Base-by-base conservation (phyloP, 2,113 vertebrate genomes). In the Sphaerodactylus townsendi region DNA sequence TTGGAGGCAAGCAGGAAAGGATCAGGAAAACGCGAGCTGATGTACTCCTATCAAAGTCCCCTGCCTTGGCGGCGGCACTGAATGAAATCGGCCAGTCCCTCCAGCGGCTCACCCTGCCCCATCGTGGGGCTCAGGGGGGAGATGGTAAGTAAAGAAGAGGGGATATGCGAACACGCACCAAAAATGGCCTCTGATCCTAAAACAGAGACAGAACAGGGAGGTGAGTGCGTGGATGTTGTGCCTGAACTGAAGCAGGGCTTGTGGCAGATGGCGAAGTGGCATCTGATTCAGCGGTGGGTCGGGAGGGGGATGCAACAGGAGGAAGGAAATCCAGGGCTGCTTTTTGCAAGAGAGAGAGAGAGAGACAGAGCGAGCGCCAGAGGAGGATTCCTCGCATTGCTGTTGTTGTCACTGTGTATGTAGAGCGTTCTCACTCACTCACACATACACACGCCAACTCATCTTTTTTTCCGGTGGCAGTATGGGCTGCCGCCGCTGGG, bases 81-180 rank as follows among this genome's bases (percentile, higher is more conserved):
- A 84, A 48, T 2, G 72, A 66, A 53, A 77, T 28, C n/a, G n/a
- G 28, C 21, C 44, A 75, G 30, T 50, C 64, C 23, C 41, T 23
- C 28, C 88, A 41, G 84, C 85, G 46, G 79, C 76, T 41, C 79
- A 10, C 44, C 65, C 77, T 76, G 37, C 90, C 69, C 70, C 81
- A 72, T 21, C 33, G 14, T 77, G 75, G 83, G 77, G 86, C 88
- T 91, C 82, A 65, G 82, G 74, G 56, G 85, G 93, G 91, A 64
- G 91, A 96, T 96, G 96, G 95, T 96, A 88, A 95, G 95, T 94
- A 77, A 83, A 82, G 82, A 5, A 10, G 13, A 14, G 7, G 4
- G 13, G 5, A 21, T 17, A 35, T 37, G 68, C 33, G 19, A 35
- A 35, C 66, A 14, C n/a, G 4, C 39, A 14, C 35, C 64, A 5